Base-by-base conservation (phyloP, 2,888 invertebrate genomes). In the Ichneumoninae sp. region DNA sequence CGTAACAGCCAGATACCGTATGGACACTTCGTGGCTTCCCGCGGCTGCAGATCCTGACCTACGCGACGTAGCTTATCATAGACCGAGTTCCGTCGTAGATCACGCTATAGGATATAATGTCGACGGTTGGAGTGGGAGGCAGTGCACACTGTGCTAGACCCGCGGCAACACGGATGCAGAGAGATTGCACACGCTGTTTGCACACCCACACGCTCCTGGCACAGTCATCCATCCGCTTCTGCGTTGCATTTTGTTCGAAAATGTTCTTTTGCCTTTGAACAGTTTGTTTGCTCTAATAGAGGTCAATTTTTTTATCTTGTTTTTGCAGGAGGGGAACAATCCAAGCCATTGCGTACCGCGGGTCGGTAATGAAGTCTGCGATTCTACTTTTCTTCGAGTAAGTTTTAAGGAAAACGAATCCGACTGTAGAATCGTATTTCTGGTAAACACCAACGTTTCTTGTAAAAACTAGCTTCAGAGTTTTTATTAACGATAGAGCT, bases 1-100 rank as follows among this genome's bases (percentile, higher is more conserved):
- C 83, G 70, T 83, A 83, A 80, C 44, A 19, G n/a, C 75, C 26
- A 13, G 33, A 30, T 52, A 71, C 40, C n/a, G 57, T n/a, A n/a
- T 50, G n/a, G 8, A 54, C 19, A 68, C 71, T 70, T 72, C 47
- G 66, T 74, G 74, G 74, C 81, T 84, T 81, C 81, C 81, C 78
- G 75, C 81, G 78, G 30, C 78, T 69, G 36, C 70, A 76, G 76
- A 77, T 84, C 79, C 81, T 84, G 86, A 86, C 84, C 86, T 86
- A 86, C 79, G 77, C 33, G 71, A 84, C 72, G 52, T 52, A 6
- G 77, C 72, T 74, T 83, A 70, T 85, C 83, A 77, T 83, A 78
- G 80, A 83, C 77, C 40, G 80, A 72, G 80, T 81, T 82, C 54
- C 69, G 77, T 57, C 76, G 75, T 65, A 60, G 62, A 33, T 77